Percentiles rank a stretch among this genome's conserved stretches.
Evolutionary conservation across 2,888 invertebrate species (phyloP).

Genomic region (Prenolepis imparis): DNA sequence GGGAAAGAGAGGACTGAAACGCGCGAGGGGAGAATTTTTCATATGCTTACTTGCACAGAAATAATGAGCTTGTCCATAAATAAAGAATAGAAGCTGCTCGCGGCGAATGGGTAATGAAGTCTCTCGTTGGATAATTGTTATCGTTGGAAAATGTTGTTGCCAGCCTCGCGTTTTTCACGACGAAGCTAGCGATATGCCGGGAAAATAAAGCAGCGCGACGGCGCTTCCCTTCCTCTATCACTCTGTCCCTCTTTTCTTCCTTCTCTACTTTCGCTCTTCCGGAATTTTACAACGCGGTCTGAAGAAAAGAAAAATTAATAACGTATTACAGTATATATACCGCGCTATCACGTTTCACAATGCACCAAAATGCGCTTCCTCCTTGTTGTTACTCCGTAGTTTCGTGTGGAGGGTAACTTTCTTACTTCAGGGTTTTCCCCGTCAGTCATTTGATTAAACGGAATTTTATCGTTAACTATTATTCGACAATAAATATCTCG

Average conservation of each 20-base stretch:
- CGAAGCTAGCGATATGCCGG: constrained; percentile 64
- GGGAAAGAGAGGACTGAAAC: constrained; percentile 58
- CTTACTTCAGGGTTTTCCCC: background rate
- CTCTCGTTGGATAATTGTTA: constrained; percentile 85
- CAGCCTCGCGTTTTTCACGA: constrained; percentile 74
- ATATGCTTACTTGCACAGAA: constrained; percentile 86
- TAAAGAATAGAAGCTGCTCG: constrained; percentile 84
- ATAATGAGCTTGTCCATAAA: constrained; percentile 86
- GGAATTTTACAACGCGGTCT: constrained; percentile 29
- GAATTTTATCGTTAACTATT: background rate
- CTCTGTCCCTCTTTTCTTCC: constrained; percentile 9
- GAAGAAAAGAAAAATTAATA: constrained; percentile 55
- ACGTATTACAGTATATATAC: constrained; percentile 5
- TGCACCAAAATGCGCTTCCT: constrained; percentile 10
- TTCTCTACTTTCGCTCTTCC: constrained; percentile 18
- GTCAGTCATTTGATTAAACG: background rate
- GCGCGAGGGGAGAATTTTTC: constrained; percentile 81
- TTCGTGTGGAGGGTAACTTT: background rate
- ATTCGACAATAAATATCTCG: background rate
- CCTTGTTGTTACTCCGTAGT: background rate
- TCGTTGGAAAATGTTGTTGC: constrained; percentile 79
- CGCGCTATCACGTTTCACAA: constrained; percentile 18
- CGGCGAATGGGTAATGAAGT: constrained; percentile 85
- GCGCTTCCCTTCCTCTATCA: background rate
- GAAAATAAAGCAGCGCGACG: constrained; percentile 64